A percentile compares a stretch with the other conserved stretches of the same genome.
These are phyloP conservation scores for Otolemur garnettii DNA, from an alignment of 2,113 vertebrate genomes.

Conservation along the genomic window DNA sequence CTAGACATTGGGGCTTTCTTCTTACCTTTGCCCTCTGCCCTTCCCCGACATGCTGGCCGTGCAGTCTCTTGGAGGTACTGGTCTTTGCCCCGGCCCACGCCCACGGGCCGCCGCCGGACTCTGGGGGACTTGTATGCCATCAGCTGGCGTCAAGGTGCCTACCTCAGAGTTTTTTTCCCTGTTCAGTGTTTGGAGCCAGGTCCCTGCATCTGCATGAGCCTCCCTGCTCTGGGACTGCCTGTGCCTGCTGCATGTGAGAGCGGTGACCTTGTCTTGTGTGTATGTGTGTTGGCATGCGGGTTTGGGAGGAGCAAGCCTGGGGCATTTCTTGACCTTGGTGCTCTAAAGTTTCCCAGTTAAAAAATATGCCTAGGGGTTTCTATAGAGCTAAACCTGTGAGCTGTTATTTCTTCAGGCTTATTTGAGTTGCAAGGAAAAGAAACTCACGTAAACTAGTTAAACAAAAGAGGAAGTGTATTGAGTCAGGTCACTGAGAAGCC, in stretches of 20 bases:
- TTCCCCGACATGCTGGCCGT: conserved; percentile 87
- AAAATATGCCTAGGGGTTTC: neutral
- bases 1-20: neutral
- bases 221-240: conserved; percentile 23
- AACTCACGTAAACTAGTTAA: neutral
- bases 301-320: neutral
- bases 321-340: neutral
- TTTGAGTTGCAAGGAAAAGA: neutral
- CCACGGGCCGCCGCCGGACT: conserved; percentile 95
- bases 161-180: conserved; percentile 74
- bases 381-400: neutral
- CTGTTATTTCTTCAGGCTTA: neutral
- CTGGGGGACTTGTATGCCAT: conserved; percentile 97
- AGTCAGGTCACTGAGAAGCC: neutral
- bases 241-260: conserved; percentile 84
- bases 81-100: conserved; percentile 96
- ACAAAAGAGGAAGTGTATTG: neutral
- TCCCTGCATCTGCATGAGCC: conserved; percentile 81
- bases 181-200: conserved; percentile 73
- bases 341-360: neutral
- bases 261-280: conserved; percentile 3
- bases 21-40: conserved; percentile 91
- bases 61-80: conserved; percentile 97
- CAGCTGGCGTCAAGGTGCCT: conserved; percentile 98
- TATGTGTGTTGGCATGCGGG: conserved; percentile 43